phyloP scores from a whole-genome alignment of 2,888 invertebrate species.

The Marronus borbonicus region DNA sequence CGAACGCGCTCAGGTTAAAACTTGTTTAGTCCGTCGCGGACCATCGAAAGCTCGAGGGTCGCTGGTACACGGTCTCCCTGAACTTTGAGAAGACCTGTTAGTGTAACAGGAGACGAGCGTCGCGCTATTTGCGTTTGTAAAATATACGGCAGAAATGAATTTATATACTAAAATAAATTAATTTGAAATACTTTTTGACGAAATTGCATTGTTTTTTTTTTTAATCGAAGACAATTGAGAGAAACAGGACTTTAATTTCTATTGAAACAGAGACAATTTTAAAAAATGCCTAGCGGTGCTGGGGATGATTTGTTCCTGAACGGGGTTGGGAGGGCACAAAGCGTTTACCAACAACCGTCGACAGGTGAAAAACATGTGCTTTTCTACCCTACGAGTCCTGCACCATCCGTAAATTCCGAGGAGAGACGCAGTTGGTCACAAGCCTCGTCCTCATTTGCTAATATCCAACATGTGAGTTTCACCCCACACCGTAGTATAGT shows the following conservation, averaged over 20 bases:
- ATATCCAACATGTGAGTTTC: constrained; percentile 61
- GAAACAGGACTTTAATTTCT: not conserved
- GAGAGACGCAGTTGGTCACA: constrained; percentile 67
- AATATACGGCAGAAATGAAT: not conserved
- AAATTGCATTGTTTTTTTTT: no score
- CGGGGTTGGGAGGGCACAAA: constrained; percentile 67
- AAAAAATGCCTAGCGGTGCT: constrained; percentile 66
- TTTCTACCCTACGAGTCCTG: constrained; percentile 70
- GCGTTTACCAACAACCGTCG: constrained; percentile 69
- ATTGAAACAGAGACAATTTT: not conserved
- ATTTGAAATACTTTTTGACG: no score
- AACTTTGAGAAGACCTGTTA: constrained; percentile 11
- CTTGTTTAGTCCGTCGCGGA: constrained; percentile 64
- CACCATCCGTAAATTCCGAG: constrained; percentile 66
- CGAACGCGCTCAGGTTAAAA: constrained; percentile 60
- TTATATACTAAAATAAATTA: no score
- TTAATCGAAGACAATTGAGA: no score
- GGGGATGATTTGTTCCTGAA: constrained; percentile 67
- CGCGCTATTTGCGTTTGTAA: not conserved
- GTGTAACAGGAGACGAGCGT: constrained; percentile 15
- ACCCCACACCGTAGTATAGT: not conserved
- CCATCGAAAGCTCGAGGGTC: constrained; percentile 55
- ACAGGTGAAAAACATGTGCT: constrained; percentile 71
- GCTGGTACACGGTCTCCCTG: not conserved
- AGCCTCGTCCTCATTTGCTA: constrained; percentile 62